Conservation (phyloP, 2,113 vertebrate genomes). For the Pyxicephalus adspersus region DNA sequence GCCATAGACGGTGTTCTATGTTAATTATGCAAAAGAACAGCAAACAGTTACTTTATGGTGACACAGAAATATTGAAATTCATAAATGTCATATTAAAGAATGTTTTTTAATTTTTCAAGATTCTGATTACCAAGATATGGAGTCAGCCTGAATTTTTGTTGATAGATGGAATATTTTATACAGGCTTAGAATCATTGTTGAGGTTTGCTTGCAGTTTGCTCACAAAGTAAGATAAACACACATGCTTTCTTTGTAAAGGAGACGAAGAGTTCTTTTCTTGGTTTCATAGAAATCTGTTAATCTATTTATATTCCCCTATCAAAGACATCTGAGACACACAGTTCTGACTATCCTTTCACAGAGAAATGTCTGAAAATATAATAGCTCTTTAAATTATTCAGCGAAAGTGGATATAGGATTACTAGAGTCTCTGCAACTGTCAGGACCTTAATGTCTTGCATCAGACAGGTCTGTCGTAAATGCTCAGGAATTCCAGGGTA, state of each 20-base stretch:
- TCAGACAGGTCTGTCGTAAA: constrained; percentile 34
- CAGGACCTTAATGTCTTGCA: constrained; percentile 43
- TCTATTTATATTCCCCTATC: constrained; percentile 22
- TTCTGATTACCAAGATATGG: too few species aligned
- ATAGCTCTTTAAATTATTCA: constrained; percentile 48
- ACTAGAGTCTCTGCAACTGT: constrained; percentile 39
- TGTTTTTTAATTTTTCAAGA: too few species aligned
- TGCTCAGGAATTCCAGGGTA: constrained; percentile 27
- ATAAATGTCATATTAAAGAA: too few species aligned
- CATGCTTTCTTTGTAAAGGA: neutral
- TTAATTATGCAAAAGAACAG: too few species aligned
- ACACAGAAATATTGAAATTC: too few species aligned
- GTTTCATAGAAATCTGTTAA: constrained; percentile 20
- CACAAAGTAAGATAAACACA: neutral
- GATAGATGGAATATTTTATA: neutral
- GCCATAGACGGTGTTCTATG: too few species aligned
- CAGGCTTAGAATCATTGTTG: neutral
- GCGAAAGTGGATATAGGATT: constrained; percentile 43
- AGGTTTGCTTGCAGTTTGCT: neutral
- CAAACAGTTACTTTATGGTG: too few species aligned
- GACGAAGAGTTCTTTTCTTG: neutral
- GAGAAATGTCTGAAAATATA: constrained; percentile 45
- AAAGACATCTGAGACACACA: constrained; percentile 21
- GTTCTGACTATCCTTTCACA: constrained; percentile 27
- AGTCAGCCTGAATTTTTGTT: neutral